Conservation (phyloP, 2,797 vertebrate species). For the Sylvilagus floridanus region DNA sequence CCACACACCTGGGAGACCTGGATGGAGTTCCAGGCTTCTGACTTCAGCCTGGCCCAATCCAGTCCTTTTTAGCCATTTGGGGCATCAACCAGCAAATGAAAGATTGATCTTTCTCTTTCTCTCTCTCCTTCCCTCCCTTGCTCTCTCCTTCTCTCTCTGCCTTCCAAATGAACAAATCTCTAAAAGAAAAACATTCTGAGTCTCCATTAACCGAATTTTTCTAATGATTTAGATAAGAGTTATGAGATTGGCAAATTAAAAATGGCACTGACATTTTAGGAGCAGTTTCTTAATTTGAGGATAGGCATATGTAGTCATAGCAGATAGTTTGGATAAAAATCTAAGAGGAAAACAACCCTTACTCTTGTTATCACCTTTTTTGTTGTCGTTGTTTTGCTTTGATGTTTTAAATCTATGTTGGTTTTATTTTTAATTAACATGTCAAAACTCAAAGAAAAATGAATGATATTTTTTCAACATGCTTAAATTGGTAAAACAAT, state of each 20-base stretch:
- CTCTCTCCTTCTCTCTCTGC: too few species aligned
- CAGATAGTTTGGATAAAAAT: not conserved
- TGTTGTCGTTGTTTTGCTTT: too few species aligned
- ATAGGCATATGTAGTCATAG: not conserved
- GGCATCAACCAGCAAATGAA: too few species aligned
- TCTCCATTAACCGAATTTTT: not conserved
- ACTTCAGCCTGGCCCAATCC: too few species aligned
- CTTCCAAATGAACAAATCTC: too few species aligned
- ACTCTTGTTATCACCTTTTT: not conserved
- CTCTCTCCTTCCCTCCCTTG: too few species aligned
- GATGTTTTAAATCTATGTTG: not conserved
- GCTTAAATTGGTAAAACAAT: not conserved
- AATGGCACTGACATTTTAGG: not conserved
- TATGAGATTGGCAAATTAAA: not conserved
- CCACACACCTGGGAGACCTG: too few species aligned
- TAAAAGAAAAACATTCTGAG: not conserved
- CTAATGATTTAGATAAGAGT: not conserved
- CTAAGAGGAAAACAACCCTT: not conserved
- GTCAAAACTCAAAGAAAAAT: not conserved
- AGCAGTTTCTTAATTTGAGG: not conserved
- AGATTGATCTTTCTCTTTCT: too few species aligned
- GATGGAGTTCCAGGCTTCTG: too few species aligned
- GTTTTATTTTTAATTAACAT: not conserved
- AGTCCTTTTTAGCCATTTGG: too few species aligned
- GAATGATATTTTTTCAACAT: slow-evolving; percentile 26